These are phyloP conservation scores for Buphagus erythrorhynchus DNA, from an alignment of 2,797 vertebrate species.

Conservation along the genomic window DNA sequence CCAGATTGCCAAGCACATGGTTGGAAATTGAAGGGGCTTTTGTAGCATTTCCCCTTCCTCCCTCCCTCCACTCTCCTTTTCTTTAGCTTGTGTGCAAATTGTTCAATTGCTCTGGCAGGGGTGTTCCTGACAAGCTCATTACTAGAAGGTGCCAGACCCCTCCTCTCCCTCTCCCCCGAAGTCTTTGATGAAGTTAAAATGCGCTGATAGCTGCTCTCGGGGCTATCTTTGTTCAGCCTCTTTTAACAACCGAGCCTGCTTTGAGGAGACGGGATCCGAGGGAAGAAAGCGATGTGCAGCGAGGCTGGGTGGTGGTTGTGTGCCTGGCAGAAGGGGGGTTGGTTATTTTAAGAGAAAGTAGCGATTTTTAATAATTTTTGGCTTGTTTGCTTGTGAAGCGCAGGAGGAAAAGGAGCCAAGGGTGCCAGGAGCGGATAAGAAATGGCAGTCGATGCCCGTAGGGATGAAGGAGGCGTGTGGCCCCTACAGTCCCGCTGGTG, in stretches of 20 bases:
- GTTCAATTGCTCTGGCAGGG: conserved; percentile 84
- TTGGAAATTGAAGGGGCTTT: conserved; percentile 74
- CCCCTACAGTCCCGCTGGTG: background rate
- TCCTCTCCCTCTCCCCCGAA: conserved; percentile 50
- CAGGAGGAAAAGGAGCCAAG: background rate
- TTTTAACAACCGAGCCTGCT: conserved; percentile 50
- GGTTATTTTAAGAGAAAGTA: background rate
- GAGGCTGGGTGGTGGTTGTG: conserved; percentile 3
- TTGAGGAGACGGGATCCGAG: conserved; percentile 18
- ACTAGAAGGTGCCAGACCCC: conserved; percentile 77
- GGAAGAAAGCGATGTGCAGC: conserved; percentile 46
- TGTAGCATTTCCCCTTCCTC: conserved; percentile 38
- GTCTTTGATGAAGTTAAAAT: conserved; percentile 66
- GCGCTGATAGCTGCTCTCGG: conserved; percentile 56
- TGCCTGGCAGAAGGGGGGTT: background rate
- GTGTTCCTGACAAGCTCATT: conserved; percentile 87
- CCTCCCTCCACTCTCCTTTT: conserved; percentile 67
- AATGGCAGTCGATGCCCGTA: background rate
- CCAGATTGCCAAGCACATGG: conserved; percentile 85
- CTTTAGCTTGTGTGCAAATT: conserved; percentile 83
- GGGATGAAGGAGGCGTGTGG: background rate
- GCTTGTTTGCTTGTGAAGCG: background rate
- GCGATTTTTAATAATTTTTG: background rate
- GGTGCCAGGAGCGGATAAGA: background rate
- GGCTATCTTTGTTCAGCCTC: conserved; percentile 54